Conservation (phyloP, 2,113 vertebrate species). For the Hoplias malabaricus region DNA sequence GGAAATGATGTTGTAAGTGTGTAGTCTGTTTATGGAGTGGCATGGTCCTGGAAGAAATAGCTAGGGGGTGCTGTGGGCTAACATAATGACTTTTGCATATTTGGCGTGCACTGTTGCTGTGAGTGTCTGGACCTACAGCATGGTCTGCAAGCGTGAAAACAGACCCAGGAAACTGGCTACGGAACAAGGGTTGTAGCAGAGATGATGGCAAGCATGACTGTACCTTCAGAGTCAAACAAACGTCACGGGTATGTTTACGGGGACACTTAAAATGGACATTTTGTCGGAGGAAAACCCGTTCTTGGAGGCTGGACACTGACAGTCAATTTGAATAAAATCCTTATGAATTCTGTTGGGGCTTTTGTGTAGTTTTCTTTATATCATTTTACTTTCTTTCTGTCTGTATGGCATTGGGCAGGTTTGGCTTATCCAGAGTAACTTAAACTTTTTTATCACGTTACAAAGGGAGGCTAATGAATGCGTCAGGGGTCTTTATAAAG, state of each 20-base stretch:
- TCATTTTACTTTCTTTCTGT: too few species aligned
- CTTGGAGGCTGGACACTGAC: not conserved
- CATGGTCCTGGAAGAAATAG: constrained; percentile 5
- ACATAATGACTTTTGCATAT: constrained; percentile 17
- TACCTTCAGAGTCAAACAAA: constrained; percentile 4
- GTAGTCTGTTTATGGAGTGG: not conserved
- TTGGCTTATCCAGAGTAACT: too few species aligned
- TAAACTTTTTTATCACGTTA: too few species aligned
- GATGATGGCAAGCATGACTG: not conserved
- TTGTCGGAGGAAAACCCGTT: too few species aligned
- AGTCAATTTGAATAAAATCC: not conserved
- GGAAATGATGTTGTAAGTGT: not conserved
- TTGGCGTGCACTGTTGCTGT: constrained; percentile 5
- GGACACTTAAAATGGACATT: not conserved
- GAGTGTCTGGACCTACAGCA: constrained; percentile 14
- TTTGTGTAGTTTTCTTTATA: too few species aligned
- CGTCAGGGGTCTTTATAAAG: too few species aligned
- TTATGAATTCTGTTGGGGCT: too few species aligned
- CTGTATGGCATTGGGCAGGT: too few species aligned
- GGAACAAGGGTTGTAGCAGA: constrained; percentile 10
- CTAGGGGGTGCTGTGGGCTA: constrained; percentile 49
- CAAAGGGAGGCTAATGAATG: too few species aligned
- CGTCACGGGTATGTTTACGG: not conserved
- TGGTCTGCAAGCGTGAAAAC: constrained; percentile 28
- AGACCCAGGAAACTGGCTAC: constrained; percentile 25